Base-by-base conservation (phyloP, 2,888 invertebrate species). In the Drosophila niveifrons region DNA sequence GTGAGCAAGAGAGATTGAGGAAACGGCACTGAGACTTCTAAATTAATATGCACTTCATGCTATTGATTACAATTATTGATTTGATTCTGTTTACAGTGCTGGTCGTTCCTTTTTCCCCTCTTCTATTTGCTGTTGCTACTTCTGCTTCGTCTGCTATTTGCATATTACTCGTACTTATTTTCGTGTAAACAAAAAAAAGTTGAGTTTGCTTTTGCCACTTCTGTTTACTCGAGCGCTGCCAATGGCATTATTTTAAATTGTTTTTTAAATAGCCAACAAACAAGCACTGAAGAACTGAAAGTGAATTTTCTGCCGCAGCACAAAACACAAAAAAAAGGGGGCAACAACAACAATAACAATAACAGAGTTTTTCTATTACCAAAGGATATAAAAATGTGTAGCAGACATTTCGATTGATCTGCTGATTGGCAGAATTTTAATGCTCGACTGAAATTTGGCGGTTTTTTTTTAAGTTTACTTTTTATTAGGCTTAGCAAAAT, bases 201-300 rank as follows among this genome's bases (percentile, higher is more conserved):
- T 59, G 43, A 46, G 18, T 69, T 76, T 69, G 36, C 65, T 50
- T 66, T 66, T 69, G 69, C 34, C 69, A 56, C 51, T 74, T 71
- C 47, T 75, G 71, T 71, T 79, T 79, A 61, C 79, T 28, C 50
- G 44, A 39, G 15, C 47, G 58, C 55, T 39, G 18, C 69, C 65
- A 48, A 39, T 64, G 66, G 69, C 70, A 75, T 66, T 72, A 75
- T 68, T 73, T 78, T 47, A 65, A 83, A 82, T 78, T 83, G 78
- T 66, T 68, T 83, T 82, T 65, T 80, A 78, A 83, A 75, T 72
- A 66, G 68, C 63, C 65, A 64, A 48, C 75, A 65, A 67, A 79
- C 47, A 70, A 70, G 56, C 36, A 52, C 17, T 44, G 23, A 43
- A 44, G 56, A 43, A 52, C 13, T 44, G 23, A 43, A 44, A 67